A percentile compares a stretch with the other conserved stretches of the same genome.
phyloP scores from a whole-genome alignment of 1,140 invertebrate genomes.

The Cotesia typhae region DNA sequence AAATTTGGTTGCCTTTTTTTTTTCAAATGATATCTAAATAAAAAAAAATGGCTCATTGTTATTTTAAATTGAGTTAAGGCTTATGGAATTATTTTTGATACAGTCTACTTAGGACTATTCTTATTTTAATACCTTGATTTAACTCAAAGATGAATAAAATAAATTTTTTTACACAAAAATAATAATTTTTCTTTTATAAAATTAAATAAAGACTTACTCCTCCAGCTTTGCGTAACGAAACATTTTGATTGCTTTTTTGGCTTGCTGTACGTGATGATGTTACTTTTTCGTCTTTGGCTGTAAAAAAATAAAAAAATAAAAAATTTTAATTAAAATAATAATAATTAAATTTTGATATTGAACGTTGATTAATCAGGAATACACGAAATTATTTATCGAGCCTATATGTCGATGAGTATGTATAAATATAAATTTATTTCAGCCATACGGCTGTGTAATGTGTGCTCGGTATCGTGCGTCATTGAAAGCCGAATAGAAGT shows the following conservation, averaged over 20 bases:
- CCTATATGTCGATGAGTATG: neutral
- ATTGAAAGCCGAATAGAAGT: conserved; percentile 14
- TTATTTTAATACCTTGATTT: no score
- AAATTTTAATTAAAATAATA: conserved; percentile 17
- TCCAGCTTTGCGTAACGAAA: conserved; percentile 61
- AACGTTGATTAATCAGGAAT: neutral
- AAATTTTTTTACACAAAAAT: no score
- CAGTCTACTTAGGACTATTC: no score
- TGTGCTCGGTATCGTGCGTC: conserved; percentile 28
- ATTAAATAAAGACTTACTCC: conserved; percentile 58
- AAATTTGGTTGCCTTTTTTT: no score
- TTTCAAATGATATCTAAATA: no score
- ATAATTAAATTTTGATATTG: neutral
- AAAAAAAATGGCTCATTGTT: no score
- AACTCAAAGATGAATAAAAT: no score
- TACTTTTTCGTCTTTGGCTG: conserved; percentile 65
- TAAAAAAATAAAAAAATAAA: conserved; percentile 38
- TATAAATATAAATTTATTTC: no score
- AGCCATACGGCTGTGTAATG: neutral
- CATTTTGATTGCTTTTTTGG: conserved; percentile 59
- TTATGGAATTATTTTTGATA: no score
- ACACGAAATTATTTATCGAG: conserved; percentile 12
- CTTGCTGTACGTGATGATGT: conserved; percentile 56
- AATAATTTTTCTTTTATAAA: neutral
- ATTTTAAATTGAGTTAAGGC: no score